phyloP scores from a whole-genome alignment of 2,888 invertebrate species.

The Ellobium chinense region DNA sequence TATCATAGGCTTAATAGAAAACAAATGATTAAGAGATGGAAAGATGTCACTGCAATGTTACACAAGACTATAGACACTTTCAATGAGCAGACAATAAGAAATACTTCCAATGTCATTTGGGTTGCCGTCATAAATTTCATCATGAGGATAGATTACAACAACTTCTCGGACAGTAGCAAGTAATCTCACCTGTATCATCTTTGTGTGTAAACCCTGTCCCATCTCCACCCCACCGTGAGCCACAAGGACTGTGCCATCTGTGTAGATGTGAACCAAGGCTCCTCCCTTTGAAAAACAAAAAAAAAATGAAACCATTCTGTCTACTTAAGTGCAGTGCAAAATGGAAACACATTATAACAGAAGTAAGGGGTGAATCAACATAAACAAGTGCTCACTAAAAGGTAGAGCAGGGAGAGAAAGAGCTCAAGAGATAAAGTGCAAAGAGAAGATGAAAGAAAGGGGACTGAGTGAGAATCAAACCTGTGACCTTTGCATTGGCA shows the following conservation, averaged over 20 bases:
- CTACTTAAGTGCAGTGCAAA: background rate
- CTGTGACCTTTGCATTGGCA: no score
- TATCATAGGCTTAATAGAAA: no score
- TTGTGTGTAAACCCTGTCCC: slow-evolving; percentile 97
- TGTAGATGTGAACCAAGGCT: slow-evolving; percentile 87
- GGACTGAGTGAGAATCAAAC: no score
- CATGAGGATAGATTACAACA: no score
- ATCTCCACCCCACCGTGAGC: slow-evolving; percentile 95
- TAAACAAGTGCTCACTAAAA: background rate
- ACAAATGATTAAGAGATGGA: no score
- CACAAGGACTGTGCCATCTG: slow-evolving; percentile 89
- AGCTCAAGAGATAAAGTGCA: background rate
- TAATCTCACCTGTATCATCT: slow-evolving; percentile 93
- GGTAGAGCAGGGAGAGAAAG: background rate
- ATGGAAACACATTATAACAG: background rate
- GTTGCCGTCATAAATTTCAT: no score
- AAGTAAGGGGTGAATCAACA: background rate
- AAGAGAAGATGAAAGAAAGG: background rate
- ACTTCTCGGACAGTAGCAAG: no score
- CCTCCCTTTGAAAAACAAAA: slow-evolving; percentile 82
- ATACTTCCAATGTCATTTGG: no score
- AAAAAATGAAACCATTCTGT: background rate
- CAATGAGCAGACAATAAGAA: no score
- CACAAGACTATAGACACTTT: no score
- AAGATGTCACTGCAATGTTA: no score